Conservation (phyloP, 2,113 vertebrate species). For the Charadrius vociferus region DNA sequence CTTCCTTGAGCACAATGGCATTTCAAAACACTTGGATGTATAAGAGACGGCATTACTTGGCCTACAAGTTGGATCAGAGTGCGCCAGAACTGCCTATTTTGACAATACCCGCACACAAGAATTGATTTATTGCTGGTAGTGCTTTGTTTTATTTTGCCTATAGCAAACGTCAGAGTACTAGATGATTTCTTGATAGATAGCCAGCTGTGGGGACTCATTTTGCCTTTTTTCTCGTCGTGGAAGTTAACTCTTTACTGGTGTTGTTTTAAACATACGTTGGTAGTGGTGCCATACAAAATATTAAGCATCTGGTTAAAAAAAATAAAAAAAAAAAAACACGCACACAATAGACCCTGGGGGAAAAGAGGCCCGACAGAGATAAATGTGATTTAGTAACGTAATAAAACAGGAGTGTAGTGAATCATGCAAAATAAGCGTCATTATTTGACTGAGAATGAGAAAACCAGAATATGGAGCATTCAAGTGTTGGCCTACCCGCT, state of each 20-base stretch:
- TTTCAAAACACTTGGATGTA: not conserved
- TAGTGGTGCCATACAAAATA: not conserved
- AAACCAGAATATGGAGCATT: not conserved
- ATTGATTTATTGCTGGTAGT: constrained; percentile 16
- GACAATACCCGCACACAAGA: not conserved
- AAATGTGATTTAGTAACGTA: not conserved
- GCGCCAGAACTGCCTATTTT: not conserved
- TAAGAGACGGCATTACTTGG: not conserved
- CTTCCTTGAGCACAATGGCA: not conserved
- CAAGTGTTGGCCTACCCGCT: not conserved
- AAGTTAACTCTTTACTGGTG: constrained; percentile 9
- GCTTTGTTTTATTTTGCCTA: constrained; percentile 47
- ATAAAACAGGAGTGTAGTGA: not conserved
- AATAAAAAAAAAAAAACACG: too few species aligned
- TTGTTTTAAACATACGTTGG: not conserved
- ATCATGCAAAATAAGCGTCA: not conserved
- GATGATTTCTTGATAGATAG: constrained; percentile 15
- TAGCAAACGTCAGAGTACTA: not conserved
- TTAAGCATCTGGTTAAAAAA: not conserved
- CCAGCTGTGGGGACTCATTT: not conserved
- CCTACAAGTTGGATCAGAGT: not conserved
- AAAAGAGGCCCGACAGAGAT: not conserved
- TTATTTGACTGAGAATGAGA: not conserved
- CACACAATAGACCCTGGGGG: too few species aligned
- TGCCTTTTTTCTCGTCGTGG: not conserved